phyloP scores from a whole-genome alignment of 2,113 vertebrate genomes.

The Antechinus flavipes region DNA sequence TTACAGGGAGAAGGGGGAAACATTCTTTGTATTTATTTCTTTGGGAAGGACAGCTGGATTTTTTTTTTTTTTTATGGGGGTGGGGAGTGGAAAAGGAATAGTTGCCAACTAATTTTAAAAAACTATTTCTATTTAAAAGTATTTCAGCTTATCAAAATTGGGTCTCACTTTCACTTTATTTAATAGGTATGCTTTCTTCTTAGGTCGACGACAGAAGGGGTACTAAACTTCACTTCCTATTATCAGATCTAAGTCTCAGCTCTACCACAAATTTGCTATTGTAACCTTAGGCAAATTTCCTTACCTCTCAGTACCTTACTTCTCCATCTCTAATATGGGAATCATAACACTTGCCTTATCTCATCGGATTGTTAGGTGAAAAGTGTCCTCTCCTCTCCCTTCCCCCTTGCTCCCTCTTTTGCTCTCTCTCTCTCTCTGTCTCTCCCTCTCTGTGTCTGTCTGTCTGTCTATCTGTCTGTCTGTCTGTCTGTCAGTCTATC shows the following conservation, averaged over 20 bases:
- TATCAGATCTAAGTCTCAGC: background rate
- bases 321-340: background rate
- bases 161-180: slow-evolving; percentile 15
- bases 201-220: background rate
- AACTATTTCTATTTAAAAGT: background rate
- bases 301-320: background rate
- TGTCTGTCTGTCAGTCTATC: background rate
- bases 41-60: background rate
- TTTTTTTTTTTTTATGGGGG: background rate
- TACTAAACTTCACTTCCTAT: background rate
- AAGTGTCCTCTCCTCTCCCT: background rate
- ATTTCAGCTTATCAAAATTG: background rate
- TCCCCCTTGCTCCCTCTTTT: no score
- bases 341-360: background rate
- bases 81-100: background rate
- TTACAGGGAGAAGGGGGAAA: slow-evolving; percentile 38
- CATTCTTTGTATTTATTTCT: slow-evolving; percentile 4
- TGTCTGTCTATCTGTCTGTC: background rate
- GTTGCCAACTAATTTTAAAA: background rate
- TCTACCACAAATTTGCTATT: background rate
- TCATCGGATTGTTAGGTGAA: background rate
- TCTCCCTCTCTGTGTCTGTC: no score
- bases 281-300: background rate
- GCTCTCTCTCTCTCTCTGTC: no score
- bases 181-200: background rate